A percentile compares a stretch with the other conserved stretches of the same genome.
Evolutionary conservation across 2,888 invertebrate species (phyloP).

Genomic region (Julus scandinavius): DNA sequence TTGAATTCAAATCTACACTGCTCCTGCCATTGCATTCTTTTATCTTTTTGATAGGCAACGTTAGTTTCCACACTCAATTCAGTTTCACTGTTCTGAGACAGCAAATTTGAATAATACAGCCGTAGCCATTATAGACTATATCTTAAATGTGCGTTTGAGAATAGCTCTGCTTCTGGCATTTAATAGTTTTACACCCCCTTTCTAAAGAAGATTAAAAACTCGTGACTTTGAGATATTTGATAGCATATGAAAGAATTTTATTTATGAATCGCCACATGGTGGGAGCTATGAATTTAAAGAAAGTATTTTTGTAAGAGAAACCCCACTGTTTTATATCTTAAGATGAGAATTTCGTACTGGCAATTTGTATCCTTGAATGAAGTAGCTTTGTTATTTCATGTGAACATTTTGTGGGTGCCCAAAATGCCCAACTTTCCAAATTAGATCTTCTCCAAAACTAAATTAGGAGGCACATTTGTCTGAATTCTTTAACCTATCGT

Average conservation of each 20-base stretch:
- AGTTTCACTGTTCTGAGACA: conserved; percentile 4
- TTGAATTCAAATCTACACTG: not conserved
- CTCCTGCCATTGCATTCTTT: not conserved
- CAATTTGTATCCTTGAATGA: not conserved
- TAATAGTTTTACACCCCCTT: conserved; percentile 19
- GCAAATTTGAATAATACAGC: not conserved
- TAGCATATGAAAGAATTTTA: not conserved
- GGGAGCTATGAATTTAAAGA: not conserved
- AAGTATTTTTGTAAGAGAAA: not conserved
- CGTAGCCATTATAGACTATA: conserved; percentile 1
- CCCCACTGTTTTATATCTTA: not conserved
- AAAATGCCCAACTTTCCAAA: no score
- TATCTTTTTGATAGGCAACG: conserved; percentile 14
- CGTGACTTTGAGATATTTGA: conserved; percentile 1
- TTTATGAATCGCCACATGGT: conserved; percentile 33
- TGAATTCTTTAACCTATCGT: no score
- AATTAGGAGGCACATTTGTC: no score
- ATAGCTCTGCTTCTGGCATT: not conserved
- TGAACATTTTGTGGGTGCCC: not conserved
- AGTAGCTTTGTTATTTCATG: not conserved
- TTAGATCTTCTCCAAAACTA: no score
- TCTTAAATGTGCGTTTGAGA: not conserved
- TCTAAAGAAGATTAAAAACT: conserved; percentile 2
- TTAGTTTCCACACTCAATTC: conserved; percentile 26
- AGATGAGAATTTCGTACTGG: not conserved